phyloP scores from a whole-genome alignment of 2,113 vertebrate species.

The Etheostoma spectabile region DNA sequence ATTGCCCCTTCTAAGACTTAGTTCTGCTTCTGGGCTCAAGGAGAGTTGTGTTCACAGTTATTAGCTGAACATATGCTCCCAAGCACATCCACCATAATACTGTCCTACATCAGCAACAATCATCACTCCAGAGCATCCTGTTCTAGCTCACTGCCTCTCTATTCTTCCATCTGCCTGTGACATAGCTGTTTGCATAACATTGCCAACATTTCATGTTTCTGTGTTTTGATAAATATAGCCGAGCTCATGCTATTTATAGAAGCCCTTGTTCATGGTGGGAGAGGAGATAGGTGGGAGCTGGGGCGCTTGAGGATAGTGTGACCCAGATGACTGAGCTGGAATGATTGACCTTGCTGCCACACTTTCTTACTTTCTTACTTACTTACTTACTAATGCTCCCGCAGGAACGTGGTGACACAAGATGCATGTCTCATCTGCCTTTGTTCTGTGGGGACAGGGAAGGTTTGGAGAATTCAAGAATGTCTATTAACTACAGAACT shows the following conservation, averaged over 20 bases:
- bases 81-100: neutral
- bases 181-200: constrained; percentile 17
- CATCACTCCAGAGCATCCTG: constrained; percentile 3
- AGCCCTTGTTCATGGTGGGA: constrained; percentile 50
- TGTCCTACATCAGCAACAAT: neutral
- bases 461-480: constrained; percentile 22
- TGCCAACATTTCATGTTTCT: constrained; percentile 21
- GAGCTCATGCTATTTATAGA: constrained; percentile 55
- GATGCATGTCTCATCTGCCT: constrained; percentile 56
- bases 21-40: neutral
- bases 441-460: constrained; percentile 33
- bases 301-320: constrained; percentile 69
- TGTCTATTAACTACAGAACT: constrained; percentile 17
- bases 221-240: constrained; percentile 58
- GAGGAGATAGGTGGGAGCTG: constrained; percentile 52
- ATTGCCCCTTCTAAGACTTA: neutral
- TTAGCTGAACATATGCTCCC: neutral
- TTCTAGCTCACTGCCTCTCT: constrained; percentile 8
- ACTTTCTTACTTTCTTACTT: too few relatives aligned
- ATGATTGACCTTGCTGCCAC: constrained; percentile 55
- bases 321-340: constrained; percentile 73
- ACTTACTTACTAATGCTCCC: constrained; percentile 27
- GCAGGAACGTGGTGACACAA: constrained; percentile 53
- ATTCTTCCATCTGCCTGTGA: neutral
- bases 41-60: neutral